Base-by-base conservation (phyloP, 2,113 vertebrate species). In the Odocoileus hemionus region DNA sequence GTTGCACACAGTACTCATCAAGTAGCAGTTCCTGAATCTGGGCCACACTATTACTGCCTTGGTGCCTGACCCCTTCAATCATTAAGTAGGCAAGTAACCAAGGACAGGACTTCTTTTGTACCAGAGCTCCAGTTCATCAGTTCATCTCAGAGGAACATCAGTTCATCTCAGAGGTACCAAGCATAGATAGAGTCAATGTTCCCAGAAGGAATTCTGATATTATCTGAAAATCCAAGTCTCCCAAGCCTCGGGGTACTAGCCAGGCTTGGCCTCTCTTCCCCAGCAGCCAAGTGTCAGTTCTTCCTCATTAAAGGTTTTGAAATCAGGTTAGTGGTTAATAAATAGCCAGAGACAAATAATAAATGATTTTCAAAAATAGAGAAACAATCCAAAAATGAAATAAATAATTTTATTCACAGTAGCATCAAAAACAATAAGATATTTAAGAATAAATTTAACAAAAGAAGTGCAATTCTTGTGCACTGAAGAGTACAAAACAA, bases 71-170 rank as follows among this genome's bases (percentile, higher is more conserved):
- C 98, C 99, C 99, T 88, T 99, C 99, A 94, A 99, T 99, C 98
- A 99, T 99, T 94, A 99, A 98, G 97, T 99, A 99, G 99, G 99
- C 99, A 16, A 99, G 99, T 97, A 99, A 99, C 67, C 99, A 99
- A 98, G 99, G 99, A 98, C 99, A 99, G 96, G 93, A 95, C 99
- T 99, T 99, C 99, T 99, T 99, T 98, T 99, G 99, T 99, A 99
- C 99, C 98, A 99, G 99, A 99, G 98, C 98, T 96, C 93, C 95
- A 88, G 86, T 95, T 94, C 96, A 98, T 97, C 99, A 98, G 97
- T 99, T 99, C 99, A 99, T 99, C 97, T 99, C 99, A 99, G 97
- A 98, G 97, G 97, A 93, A 60, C 91, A 91, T 93, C 95, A 89
- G 21, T 39, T 74, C 70, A 43, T 76, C 70, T 43, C 39, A 76